Base-by-base conservation (phyloP, 2,797 vertebrate species). In the Mus caroli region DNA sequence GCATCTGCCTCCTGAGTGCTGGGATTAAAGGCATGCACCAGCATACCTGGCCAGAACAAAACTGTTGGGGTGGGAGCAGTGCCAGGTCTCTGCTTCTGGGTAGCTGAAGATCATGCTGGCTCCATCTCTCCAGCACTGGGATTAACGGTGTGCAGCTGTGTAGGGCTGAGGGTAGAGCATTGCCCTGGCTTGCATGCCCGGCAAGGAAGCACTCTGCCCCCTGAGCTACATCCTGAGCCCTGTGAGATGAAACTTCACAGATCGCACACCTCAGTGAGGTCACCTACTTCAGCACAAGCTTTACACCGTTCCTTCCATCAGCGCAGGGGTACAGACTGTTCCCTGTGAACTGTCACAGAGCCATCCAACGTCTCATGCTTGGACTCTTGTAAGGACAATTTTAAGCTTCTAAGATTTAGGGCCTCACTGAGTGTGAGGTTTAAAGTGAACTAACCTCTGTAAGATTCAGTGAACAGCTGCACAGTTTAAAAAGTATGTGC, bases 391-490 rank as follows among this genome's bases (percentile, higher is more conserved):
- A n/a, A 85, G n/a, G 46, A 84, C 0, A 43, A 46, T 31, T 80
- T 90, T 76, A 76, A 76, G 43, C 52, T 96, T 83, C 56, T 7
- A 90, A 89, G 76, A 95, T 87, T 95, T 84, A 93, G 31, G 26
- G 4, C 52, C 56, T 34, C 28, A 43, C 13, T 56, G 73, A 77
- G 54, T 82, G 1, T 37, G 52, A 37, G 34, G 58, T 52, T 62
- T 88, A 19, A 13, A 34, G 83, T 46, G 88, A 95, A 94, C 19
- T 52, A 52, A 92, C 87, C n/a, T 83, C 67, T 75, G 28, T 69
- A 96, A 91, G n/a, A 13, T 76, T 62, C 8, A 92, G 67, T 84
- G 62, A 90, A 87, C 58, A 82, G 86, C 20, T 75, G 24, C 1
- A 7, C 13, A 19, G 24, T 67, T 91, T 91, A 76, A 94, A 92